A percentile compares a stretch with the other conserved stretches of the same genome.
Conservation (phyloP, 2,888 invertebrate genomes). For the Automeris io region DNA sequence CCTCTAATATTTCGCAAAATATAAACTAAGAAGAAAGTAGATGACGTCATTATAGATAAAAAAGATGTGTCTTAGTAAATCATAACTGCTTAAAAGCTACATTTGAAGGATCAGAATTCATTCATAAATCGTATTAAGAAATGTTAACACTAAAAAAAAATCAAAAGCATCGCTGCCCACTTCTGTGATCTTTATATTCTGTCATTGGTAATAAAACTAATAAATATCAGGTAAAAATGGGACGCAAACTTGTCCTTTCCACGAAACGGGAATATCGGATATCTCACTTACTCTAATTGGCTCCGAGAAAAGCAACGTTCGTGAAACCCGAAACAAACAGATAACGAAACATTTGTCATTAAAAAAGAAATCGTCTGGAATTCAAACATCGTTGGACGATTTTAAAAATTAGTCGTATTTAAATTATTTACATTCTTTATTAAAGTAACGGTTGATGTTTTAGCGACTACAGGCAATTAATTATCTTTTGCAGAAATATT, state of each 20-base stretch:
- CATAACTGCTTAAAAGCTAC: no score
- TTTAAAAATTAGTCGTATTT: conserved; percentile 53
- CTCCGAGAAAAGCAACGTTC: conserved; percentile 33
- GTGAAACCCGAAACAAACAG: conserved; percentile 45
- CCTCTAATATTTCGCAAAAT: no score
- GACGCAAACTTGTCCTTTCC: conserved; percentile 50
- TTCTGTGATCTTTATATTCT: conserved; percentile 57
- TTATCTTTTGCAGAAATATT: conserved; percentile 45
- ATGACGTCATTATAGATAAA: no score
- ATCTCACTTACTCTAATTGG: conserved; percentile 61
- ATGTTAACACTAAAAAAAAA: conserved; percentile 56
- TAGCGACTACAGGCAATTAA: conserved; percentile 52
- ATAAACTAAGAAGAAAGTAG: no score
- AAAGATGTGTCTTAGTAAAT: no score
- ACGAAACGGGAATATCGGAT: conserved; percentile 45
- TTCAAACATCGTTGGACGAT: conserved; percentile 31
- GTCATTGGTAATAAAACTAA: conserved; percentile 53
- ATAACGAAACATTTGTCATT: conserved; percentile 51
- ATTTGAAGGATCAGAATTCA: conserved; percentile 13
- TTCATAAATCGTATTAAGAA: conserved; percentile 38
- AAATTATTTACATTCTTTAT: conserved; percentile 53
- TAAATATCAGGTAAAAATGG: conserved; percentile 66
- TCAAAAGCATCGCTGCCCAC: conserved; percentile 48
- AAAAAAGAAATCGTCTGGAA: conserved; percentile 45
- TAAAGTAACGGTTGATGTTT: conserved; percentile 40